Conservation (phyloP, 2,888 invertebrate genomes). For the Pristionchus japonicus region DNA sequence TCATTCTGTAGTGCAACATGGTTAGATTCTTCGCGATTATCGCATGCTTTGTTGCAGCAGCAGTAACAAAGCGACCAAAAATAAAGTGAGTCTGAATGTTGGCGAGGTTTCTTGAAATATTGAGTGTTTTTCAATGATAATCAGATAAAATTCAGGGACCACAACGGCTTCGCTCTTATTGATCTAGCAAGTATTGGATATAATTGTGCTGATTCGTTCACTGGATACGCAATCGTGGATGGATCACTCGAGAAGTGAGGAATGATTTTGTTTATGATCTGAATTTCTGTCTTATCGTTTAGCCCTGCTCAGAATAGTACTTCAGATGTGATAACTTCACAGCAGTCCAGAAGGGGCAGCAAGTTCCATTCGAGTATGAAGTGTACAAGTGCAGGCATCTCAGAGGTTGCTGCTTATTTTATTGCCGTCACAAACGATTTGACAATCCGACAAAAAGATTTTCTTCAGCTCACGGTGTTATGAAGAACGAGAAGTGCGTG, state of each 20-base stretch:
- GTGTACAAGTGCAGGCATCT: conserved; percentile 30
- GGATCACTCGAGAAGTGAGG: conserved; percentile 17
- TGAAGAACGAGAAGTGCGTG: conserved; percentile 5
- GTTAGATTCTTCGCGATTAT: background rate
- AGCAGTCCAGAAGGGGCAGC: background rate
- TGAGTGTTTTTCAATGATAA: background rate
- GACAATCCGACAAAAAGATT: background rate
- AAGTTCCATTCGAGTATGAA: background rate
- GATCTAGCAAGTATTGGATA: background rate
- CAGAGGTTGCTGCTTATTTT: background rate
- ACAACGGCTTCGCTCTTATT: background rate
- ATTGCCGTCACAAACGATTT: background rate
- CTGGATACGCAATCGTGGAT: conserved; percentile 12
- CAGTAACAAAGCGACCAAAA: background rate
- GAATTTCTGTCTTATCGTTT: background rate
- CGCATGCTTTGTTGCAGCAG: background rate
- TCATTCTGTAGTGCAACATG: background rate
- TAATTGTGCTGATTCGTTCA: background rate
- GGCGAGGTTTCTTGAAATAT: too few relatives aligned
- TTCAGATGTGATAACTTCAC: conserved; percentile 40
- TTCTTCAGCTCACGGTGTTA: conserved; percentile 35
- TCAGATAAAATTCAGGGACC: background rate
- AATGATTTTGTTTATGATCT: background rate
- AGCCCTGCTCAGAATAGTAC: too few relatives aligned
- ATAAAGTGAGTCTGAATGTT: background rate